Evolutionary conservation across 2,113 vertebrate genomes (phyloP).

Genomic region (Nothocercus nigrocapillus): DNA sequence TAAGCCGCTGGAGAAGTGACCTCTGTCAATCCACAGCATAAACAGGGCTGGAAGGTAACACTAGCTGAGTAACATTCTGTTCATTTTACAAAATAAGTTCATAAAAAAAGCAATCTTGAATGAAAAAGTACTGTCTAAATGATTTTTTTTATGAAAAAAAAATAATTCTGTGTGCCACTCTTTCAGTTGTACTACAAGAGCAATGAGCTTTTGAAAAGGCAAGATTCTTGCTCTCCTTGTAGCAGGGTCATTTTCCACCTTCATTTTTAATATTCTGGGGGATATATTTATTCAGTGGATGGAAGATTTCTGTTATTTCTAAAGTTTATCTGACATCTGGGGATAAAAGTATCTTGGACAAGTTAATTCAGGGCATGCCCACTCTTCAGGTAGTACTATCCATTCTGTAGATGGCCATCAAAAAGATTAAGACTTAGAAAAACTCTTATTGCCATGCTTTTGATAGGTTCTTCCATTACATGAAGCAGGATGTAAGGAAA

Average conservation of each 20-base stretch:
- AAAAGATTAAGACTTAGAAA: not conserved
- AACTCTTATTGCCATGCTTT: not conserved
- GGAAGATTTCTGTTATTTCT: not conserved
- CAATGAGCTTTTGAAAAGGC: not conserved
- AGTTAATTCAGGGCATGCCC: not conserved
- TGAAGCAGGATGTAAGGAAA: not conserved
- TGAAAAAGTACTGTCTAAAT: not conserved
- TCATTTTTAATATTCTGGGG: not conserved
- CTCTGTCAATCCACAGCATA: not conserved
- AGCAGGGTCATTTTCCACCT: not conserved
- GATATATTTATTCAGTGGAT: not conserved
- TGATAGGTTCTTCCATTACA: fast-evolving
- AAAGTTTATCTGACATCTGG: not conserved
- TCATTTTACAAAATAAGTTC: not conserved
- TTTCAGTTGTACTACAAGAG: not conserved
- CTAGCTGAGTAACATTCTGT: not conserved
- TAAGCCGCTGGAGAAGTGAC: not conserved
- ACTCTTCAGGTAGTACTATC: not conserved
- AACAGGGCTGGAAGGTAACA: not conserved
- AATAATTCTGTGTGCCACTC: not conserved
- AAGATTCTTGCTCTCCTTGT: not conserved
- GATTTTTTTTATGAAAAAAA: not conserved
- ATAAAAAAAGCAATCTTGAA: not conserved
- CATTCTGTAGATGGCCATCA: not conserved
- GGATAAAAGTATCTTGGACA: not conserved